Evolutionary conservation across 1,140 invertebrate species (phyloP).

Genomic region (Halesus radiatus): DNA sequence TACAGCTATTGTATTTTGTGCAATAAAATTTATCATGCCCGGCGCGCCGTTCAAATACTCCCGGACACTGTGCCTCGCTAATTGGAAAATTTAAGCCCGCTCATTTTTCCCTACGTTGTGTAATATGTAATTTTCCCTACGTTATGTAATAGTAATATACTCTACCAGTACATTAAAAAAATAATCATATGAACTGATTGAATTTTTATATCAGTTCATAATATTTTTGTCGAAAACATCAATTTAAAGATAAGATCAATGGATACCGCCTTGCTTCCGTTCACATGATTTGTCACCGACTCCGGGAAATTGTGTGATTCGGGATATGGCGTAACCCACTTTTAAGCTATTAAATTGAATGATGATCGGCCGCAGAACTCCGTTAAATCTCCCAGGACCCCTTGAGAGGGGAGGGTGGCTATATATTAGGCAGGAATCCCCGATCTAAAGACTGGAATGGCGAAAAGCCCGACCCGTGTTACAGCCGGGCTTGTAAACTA

Average conservation of each 20-base stretch:
- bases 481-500: not conserved
- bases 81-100: conserved; percentile 4
- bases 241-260: too few species aligned
- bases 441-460: not conserved
- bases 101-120: too few species aligned
- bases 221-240: too few species aligned
- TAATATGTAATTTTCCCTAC: too few species aligned
- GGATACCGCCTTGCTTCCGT: not conserved
- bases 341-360: conserved; percentile 24
- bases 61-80: not conserved
- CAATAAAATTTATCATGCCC: conserved; percentile 9
- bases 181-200: too few species aligned
- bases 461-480: too few species aligned
- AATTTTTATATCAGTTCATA: too few species aligned
- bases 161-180: too few species aligned
- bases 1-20: conserved; percentile 19
- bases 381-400: not conserved
- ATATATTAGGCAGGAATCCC: conserved; percentile 1
- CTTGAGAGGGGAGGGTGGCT: conserved; percentile 4
- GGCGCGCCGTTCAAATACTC: not conserved
- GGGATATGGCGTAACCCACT: conserved; percentile 6
- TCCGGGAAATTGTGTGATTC: conserved; percentile 1
- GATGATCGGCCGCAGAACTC: conserved; percentile 3
- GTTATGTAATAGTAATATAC: too few species aligned
- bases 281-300: not conserved